These are phyloP conservation scores for Falco naumanni DNA, from an alignment of 2,797 vertebrate genomes.

Conservation along the genomic window DNA sequence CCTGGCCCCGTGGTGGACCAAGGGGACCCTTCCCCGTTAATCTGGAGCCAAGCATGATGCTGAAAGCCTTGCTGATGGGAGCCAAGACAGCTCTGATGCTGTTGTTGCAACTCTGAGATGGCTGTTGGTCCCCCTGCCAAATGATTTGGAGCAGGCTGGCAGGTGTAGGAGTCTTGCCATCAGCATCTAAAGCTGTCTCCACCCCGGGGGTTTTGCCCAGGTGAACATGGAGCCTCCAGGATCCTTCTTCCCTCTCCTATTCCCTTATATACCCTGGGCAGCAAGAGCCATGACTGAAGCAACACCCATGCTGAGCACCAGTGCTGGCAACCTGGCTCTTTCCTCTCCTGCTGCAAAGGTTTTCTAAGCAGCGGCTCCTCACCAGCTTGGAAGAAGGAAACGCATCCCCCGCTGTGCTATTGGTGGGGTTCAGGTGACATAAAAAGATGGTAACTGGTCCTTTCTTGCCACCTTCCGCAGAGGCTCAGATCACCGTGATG, in stretches of 20 bases:
- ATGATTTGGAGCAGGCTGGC: neutral
- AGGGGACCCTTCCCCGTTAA: too few relatives aligned
- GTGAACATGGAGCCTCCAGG: accelerated
- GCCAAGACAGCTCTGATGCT: neutral
- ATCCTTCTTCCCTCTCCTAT: neutral
- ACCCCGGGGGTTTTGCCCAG: neutral
- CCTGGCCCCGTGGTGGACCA: neutral
- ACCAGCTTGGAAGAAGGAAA: neutral
- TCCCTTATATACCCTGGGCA: neutral
- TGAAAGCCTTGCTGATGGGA: neutral
- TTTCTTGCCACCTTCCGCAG: constrained; percentile 38
- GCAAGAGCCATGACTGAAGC: neutral
- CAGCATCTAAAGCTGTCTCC: neutral
- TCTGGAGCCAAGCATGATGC: neutral
- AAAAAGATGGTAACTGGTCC: neutral
- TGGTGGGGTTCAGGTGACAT: neutral
- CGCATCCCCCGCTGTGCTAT: accelerated
- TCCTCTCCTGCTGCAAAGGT: neutral
- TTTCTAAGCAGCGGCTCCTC: neutral
- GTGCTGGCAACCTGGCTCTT: neutral
- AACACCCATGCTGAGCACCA: neutral
- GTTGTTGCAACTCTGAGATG: neutral
- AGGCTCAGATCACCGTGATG: constrained; percentile 83
- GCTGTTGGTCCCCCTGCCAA: neutral
- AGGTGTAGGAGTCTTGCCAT: neutral